Evolutionary conservation across 2,113 vertebrate species (phyloP), one percentile per base, ranked within the genome.

Genomic region (Ochotona princeps): DNA sequence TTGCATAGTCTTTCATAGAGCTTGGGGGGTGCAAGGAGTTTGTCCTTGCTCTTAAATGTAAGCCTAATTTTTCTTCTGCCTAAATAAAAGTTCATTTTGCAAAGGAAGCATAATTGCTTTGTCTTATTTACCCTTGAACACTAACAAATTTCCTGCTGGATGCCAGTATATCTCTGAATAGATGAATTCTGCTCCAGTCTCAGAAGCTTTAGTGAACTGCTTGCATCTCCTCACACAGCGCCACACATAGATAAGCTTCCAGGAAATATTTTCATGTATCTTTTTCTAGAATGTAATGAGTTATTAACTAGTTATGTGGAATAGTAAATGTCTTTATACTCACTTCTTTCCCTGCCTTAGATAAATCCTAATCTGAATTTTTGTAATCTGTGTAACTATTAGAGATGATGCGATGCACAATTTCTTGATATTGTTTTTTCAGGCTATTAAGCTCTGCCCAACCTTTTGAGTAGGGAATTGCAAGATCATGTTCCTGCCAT

Each of bases 361-460:
- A 30, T 87, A 81, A 95, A 80, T 85, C 49, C 30, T 90, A 82
- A 87, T 86, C 93, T 60, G n/a, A 86, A 66, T 51, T 44, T 63
- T 61, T 54, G 0, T 89, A 81, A 80, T 95, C 88, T 80, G 47
- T 17, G 9, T 65, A 79, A 73, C 78, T 67, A 18, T 25, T 85
- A 74, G 7, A 86, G 21, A 92, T 63, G 80, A 78, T 38, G 57
- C 38, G 78, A 70, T 60, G 49, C 8, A 85, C 81, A 95, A 75
- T 49, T 92, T 81, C 57, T 72, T 90, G 86, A 87, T 79, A 65
- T 44, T 88, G 63, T 96, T 82, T 93, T 94, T 74, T 93, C 76
- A 83, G 35, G 25, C 83, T 95, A 72, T 94, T 97, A 91, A 95
- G 92, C 60, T 91, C 70, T 97, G 61, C 83, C 78, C 60, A 93